A percentile compares a stretch with the other conserved stretches of the same genome.
These are phyloP conservation scores for Linnaemya tessellans DNA, from an alignment of 2,888 invertebrate genomes.

Conservation along the genomic window DNA sequence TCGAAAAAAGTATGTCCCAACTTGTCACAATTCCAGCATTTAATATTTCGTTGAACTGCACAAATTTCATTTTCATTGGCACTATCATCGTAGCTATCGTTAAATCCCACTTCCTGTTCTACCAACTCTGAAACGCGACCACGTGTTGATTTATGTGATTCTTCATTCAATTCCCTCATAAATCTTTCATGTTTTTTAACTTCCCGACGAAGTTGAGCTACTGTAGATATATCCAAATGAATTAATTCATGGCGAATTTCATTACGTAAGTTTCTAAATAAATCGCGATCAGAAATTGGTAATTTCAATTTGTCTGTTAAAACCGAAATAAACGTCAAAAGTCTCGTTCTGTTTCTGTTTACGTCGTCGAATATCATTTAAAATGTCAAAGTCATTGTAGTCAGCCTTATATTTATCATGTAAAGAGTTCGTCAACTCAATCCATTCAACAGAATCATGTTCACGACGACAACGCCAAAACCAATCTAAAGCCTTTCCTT, in stretches of 20 bases:
- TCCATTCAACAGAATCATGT: neutral
- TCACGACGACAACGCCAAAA: neutral
- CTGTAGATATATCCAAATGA: neutral
- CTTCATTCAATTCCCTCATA: neutral
- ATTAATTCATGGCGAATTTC: neutral
- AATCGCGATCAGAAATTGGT: no score
- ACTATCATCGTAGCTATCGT: neutral
- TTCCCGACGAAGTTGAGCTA: neutral
- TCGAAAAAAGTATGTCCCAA: neutral
- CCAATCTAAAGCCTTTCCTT: neutral
- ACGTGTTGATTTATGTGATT: no score
- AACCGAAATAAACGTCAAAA: no score
- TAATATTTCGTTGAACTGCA: neutral
- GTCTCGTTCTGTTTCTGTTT: neutral
- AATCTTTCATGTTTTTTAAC: neutral
- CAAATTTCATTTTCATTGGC: no score
- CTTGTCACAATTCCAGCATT: constrained; percentile 10
- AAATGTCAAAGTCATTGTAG: neutral
- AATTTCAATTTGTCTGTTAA: neutral
- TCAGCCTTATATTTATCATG: neutral
- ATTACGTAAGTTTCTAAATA: neutral
- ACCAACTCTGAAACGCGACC: neutral
- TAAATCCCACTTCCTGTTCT: neutral
- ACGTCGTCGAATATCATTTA: no score
- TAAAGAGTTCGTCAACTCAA: neutral